Percentiles rank a stretch among this genome's conserved stretches.
These are phyloP conservation scores for Mesitornis unicolor DNA, from an alignment of 2,113 vertebrate genomes.

Conservation along the genomic window DNA sequence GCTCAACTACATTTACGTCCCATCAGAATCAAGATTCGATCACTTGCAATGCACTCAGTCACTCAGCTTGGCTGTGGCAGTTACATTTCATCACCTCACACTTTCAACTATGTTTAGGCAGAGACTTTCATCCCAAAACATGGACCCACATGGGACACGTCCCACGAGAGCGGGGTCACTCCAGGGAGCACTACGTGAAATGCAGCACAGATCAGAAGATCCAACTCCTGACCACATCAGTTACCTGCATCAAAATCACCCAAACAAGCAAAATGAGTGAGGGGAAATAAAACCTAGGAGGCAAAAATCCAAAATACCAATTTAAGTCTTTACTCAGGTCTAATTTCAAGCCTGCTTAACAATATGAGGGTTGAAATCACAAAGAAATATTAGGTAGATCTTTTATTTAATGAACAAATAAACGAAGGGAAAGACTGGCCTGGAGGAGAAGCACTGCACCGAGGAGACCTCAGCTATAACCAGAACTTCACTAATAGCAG, in stretches of 20 bases:
- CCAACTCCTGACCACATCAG: background rate
- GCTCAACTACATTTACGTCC: background rate
- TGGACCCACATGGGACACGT: background rate
- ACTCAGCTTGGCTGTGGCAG: background rate
- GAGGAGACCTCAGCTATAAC: background rate
- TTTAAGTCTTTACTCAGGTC: background rate
- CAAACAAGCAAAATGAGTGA: background rate
- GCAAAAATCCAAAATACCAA: background rate
- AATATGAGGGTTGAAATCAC: background rate
- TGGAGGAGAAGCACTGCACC: background rate
- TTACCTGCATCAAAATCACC: background rate
- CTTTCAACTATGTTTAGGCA: background rate
- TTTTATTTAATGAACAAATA: background rate
- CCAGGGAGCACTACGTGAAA: accelerated
- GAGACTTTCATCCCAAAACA: background rate
- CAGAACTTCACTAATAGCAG: background rate
- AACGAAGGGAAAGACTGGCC: background rate
- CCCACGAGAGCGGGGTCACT: background rate
- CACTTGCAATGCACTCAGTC: background rate
- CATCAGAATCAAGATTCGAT: background rate
- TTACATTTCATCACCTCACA: background rate
- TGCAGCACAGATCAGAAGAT: background rate
- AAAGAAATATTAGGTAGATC: background rate
- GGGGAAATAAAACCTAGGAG: background rate
- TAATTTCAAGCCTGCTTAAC: background rate